A percentile compares a stretch with the other conserved stretches of the same genome.
Evolutionary conservation across 2,797 vertebrate species (phyloP).

Genomic region (Sardinella longiceps): DNA sequence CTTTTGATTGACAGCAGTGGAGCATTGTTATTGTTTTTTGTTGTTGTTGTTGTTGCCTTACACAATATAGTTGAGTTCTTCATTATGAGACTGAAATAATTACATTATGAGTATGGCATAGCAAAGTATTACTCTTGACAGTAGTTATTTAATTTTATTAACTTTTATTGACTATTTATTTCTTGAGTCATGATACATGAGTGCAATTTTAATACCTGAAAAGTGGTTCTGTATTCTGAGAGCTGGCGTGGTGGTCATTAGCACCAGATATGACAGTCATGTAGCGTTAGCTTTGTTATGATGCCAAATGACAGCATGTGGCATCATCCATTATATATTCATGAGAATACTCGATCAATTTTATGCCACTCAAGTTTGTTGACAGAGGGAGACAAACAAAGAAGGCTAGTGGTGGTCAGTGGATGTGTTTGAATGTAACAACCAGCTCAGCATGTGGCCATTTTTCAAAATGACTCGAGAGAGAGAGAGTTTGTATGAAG

Average conservation of each 20-base stretch:
- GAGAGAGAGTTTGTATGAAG: constrained; percentile 26
- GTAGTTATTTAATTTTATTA: not conserved
- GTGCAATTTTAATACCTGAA: not conserved
- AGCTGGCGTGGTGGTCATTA: not conserved
- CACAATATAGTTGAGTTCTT: not conserved
- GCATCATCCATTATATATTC: not conserved
- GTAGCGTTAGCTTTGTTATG: not conserved
- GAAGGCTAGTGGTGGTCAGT: not conserved
- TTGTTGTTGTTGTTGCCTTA: not conserved
- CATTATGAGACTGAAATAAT: not conserved
- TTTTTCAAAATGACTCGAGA: constrained; percentile 19
- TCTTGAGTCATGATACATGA: not conserved
- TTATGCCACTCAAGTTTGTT: not conserved
- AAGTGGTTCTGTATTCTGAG: not conserved
- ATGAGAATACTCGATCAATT: not conserved
- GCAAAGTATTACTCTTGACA: not conserved
- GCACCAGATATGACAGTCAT: not conserved
- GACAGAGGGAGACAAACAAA: not conserved
- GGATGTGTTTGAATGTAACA: not conserved
- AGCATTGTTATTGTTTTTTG: not conserved
- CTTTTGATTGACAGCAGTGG: not conserved
- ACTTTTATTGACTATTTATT: not conserved
- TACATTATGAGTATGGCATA: not conserved
- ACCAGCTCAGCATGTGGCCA: not conserved
- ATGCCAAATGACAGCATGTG: not conserved